Evolutionary conservation across 2,888 invertebrate species (phyloP).

Genomic region (Drosophila phalerata): DNA sequence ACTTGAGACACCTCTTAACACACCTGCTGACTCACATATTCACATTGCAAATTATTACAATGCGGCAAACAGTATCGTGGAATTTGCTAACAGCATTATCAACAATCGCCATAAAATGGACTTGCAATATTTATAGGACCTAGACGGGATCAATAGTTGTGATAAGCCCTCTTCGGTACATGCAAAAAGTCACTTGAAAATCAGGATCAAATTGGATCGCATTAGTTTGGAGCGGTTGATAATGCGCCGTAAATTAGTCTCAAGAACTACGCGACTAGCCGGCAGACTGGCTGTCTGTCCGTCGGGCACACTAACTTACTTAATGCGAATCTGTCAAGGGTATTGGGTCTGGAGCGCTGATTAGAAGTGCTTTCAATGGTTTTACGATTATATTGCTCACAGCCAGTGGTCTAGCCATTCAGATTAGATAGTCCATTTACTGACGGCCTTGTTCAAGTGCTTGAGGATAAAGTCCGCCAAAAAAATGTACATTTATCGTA

Average conservation of each 20-base stretch:
- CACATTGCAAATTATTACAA: not conserved
- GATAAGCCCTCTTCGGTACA: constrained; percentile 28
- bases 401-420: constrained; percentile 55
- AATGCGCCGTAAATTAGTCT: constrained; percentile 44
- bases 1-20: too few species aligned
- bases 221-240: constrained; percentile 49
- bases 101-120: constrained; percentile 17
- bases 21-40: not conserved
- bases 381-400: constrained; percentile 37
- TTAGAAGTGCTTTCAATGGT: constrained; percentile 37
- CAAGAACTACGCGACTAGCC: not conserved
- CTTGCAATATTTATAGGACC: constrained; percentile 32
- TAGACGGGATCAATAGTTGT: constrained; percentile 18
- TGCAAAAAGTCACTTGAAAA: constrained; percentile 25
- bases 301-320: constrained; percentile 1
- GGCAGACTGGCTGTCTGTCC: constrained; percentile 14
- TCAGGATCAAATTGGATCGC: constrained; percentile 52
- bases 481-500: constrained; percentile 28
- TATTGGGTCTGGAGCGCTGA: constrained; percentile 50
- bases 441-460: constrained; percentile 50
- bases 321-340: constrained; percentile 44
- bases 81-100: constrained; percentile 33
- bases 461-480: constrained; percentile 36
- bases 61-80: not conserved
- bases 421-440: constrained; percentile 59